Percentiles rank a stretch among this genome's conserved stretches.
phyloP scores from a whole-genome alignment of 2,113 vertebrate species.

The Lontra canadensis region DNA sequence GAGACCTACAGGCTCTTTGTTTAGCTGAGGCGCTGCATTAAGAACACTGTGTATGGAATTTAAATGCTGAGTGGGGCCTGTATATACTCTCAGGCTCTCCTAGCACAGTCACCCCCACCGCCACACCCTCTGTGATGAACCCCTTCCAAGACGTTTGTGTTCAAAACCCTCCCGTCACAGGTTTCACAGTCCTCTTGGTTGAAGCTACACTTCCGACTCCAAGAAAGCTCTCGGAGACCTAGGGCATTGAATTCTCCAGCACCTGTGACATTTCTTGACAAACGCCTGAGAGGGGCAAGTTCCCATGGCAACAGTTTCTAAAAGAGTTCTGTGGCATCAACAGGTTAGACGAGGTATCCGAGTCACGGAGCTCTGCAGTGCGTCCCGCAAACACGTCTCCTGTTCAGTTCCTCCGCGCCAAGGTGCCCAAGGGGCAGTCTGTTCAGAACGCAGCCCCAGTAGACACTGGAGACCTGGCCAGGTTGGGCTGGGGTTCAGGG shows the following conservation, averaged over 20 bases:
- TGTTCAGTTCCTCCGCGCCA: background rate
- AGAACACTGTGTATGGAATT: background rate
- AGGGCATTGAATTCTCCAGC: background rate
- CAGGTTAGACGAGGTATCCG: background rate
- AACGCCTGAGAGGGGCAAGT: background rate
- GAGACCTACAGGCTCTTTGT: background rate
- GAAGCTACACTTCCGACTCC: background rate
- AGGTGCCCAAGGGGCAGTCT: background rate
- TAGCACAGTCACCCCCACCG: background rate
- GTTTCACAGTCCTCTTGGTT: background rate
- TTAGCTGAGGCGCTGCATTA: accelerated
- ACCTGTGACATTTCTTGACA: background rate
- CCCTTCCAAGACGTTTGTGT: background rate
- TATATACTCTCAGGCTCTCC: background rate
- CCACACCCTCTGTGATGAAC: background rate
- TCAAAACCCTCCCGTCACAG: background rate
- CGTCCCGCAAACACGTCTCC: background rate
- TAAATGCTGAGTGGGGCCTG: too few species aligned
- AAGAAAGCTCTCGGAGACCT: background rate
- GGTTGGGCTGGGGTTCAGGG: background rate
- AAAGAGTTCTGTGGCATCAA: background rate
- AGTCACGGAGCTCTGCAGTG: background rate
- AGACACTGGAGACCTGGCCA: too few species aligned
- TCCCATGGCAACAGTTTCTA: conserved; percentile 43
- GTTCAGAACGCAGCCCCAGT: accelerated